These are phyloP conservation scores for Drosophila conformis DNA, from an alignment of 2,888 invertebrate genomes.

Conservation along the genomic window DNA sequence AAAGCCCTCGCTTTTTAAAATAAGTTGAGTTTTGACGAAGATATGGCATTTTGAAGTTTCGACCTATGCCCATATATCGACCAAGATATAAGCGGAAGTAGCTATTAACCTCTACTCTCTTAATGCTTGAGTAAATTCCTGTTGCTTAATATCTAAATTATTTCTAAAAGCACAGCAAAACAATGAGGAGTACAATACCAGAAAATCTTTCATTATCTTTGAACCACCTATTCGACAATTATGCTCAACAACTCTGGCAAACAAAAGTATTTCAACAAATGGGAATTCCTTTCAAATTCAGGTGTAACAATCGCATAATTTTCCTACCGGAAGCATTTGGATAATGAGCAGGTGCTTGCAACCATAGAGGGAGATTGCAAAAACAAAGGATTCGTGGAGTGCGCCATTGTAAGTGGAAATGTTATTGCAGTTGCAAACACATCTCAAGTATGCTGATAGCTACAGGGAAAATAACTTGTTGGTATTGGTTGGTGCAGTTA, in stretches of 20 bases:
- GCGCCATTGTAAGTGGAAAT: conserved; percentile 32
- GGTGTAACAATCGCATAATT: conserved; percentile 56
- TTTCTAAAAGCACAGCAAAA: conserved; percentile 1
- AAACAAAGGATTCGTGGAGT: conserved; percentile 26
- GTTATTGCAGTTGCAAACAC: conserved; percentile 32
- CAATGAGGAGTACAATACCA: background rate
- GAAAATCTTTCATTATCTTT: conserved; percentile 15
- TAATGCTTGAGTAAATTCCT: background rate
- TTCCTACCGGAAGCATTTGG: conserved; percentile 64
- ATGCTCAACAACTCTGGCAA: conserved; percentile 33
- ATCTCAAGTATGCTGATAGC: background rate
- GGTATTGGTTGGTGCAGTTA: background rate
- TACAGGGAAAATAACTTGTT: background rate
- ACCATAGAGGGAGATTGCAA: conserved; percentile 20
- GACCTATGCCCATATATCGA: too few relatives aligned
- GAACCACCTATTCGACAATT: conserved; percentile 47
- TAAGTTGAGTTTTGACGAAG: too few relatives aligned
- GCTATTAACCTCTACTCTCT: background rate
- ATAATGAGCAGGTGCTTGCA: conserved; percentile 60
- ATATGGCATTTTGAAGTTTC: too few relatives aligned
- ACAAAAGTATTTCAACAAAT: conserved; percentile 36
- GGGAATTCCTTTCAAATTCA: conserved; percentile 26
- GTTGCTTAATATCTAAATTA: background rate
- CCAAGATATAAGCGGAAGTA: background rate
- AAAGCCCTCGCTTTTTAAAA: too few relatives aligned